Evolutionary conservation across 2,113 vertebrate genomes (phyloP).

Genomic region (Panthera tigris): DNA sequence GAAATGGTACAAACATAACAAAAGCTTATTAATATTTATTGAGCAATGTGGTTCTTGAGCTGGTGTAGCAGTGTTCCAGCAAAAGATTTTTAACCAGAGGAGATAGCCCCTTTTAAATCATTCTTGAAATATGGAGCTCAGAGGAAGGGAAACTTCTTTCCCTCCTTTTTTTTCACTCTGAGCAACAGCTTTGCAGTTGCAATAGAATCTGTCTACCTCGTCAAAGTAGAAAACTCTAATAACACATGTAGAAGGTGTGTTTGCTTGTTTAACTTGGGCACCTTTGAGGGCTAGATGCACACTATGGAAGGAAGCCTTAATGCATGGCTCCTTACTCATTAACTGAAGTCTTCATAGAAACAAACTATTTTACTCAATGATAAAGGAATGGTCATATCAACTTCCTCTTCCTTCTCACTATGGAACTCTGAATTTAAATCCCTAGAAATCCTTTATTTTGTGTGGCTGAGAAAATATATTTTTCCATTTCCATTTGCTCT

Average conservation of each 20-base stretch:
- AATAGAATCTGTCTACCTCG: neutral
- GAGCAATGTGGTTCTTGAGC: neutral
- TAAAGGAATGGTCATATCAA: neutral
- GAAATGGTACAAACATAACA: neutral
- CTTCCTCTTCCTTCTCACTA: neutral
- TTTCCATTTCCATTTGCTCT: neutral
- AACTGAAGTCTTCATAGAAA: neutral
- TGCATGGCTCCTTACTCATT: neutral
- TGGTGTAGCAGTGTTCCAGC: neutral
- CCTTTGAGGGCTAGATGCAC: neutral
- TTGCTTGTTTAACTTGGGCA: neutral
- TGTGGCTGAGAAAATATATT: neutral
- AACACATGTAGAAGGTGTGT: neutral
- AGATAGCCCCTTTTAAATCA: neutral
- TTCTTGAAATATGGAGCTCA: neutral
- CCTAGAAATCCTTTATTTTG: neutral
- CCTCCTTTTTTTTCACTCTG: neutral
- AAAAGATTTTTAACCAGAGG: neutral
- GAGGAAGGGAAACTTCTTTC: neutral
- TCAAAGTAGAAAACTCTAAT: neutral
- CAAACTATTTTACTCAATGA: neutral
- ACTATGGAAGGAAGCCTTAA: neutral
- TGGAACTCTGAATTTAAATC: neutral
- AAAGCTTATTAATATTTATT: neutral
- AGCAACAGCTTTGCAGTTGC: neutral